Base-by-base conservation (phyloP, 2,113 vertebrate genomes). In the Mustela lutreola region DNA sequence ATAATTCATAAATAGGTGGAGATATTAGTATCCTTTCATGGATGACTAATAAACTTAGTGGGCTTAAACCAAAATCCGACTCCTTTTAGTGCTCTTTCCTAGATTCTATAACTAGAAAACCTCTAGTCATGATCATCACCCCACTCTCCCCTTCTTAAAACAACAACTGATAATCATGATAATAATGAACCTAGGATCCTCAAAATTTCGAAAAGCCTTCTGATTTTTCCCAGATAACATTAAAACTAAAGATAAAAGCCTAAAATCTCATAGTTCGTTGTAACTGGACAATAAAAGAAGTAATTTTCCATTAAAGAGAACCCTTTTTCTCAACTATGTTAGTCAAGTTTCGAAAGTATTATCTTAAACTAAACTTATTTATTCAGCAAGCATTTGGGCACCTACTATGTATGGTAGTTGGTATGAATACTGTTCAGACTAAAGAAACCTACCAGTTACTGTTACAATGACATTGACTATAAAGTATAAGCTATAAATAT, bases 321-420 rank as follows among this genome's bases (percentile, higher is more conserved):
- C 15, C 33, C 6, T 76, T 92, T 86, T 83, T 70, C 67, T 93
- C 92, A 95, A 84, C 39, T 86, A 63, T 76, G 24, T 87, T 45
- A 90, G 53, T 22, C 60, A 94, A 94, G 14, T 96, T 90, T 76
- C 58, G 81, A 91, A 97, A 94, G 73, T 80, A 75, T 18, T 95
- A 11, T 67, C 71, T 70, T 67, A 95, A 97, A 87, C 8, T 36
- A 67, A 78, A 92, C 82, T 36, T 67, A 91, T 21, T 85, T 67
- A 85, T 42, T 96, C 78, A 80, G 31, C 28, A 76, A 93, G 26
- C 62, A 96, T 93, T 7, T 88, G 31, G 84, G 26, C 76, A 56
- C n/a, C 24, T 73, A 67, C 16, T 56, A 75, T 33, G 36, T 53
- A 63, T 22, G 16, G 36, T 45, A 95, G 75, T n/a, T 92, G 60